Evolutionary conservation across 2,113 vertebrate species (phyloP), one percentile per base, ranked within the genome.

Genomic region (Cariama cristata): DNA sequence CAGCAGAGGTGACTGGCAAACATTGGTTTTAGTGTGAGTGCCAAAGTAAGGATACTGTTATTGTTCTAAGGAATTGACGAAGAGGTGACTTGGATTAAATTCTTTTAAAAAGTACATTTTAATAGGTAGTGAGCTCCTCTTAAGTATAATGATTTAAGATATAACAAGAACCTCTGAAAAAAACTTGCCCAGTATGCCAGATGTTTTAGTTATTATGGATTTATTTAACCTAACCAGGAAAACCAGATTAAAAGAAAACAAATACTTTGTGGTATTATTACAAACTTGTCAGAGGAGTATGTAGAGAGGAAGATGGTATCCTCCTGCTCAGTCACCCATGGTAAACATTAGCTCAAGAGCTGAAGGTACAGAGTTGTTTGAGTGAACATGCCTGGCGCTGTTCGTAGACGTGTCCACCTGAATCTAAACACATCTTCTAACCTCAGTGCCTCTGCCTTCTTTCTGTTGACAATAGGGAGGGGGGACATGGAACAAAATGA

Each of bases 401-500:
- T 22, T n/a, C 1, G 6, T 60, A 8, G 27, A 7, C 64, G 69
- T 9, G 24, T 55, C 47, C 18, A 1, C 32, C 13, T 1, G 3
- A 60, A 26, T 32, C 23, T 3, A 3, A 6, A 2, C 8, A 3
- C 28, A 2, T 27, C 44, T n/a, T 19, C 27, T 86, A 12, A 64
- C 32, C 33, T 33, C 19, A 3, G 33, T 8, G 49, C 23, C 44
- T 81, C 55, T 88, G 0, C 59, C 60, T 38, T 76, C 45, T 96
- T 92, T 55, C 60, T 91, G 45, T 81, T 50, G 73, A 11, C 0
- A 1, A 45, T 55, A 99, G 99, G 99, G 55, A 98, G 99, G 95
- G 98, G 98, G 72, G 99, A 99, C 53, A 89, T 97, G 33, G 99
- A 99, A 33, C 98, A 99, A 86, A 99, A 98, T 7, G 99, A 99